A percentile compares a stretch with the other conserved stretches of the same genome.
These are phyloP conservation scores for Nebria salina DNA, from an alignment of 2,888 invertebrate genomes.

Conservation along the genomic window DNA sequence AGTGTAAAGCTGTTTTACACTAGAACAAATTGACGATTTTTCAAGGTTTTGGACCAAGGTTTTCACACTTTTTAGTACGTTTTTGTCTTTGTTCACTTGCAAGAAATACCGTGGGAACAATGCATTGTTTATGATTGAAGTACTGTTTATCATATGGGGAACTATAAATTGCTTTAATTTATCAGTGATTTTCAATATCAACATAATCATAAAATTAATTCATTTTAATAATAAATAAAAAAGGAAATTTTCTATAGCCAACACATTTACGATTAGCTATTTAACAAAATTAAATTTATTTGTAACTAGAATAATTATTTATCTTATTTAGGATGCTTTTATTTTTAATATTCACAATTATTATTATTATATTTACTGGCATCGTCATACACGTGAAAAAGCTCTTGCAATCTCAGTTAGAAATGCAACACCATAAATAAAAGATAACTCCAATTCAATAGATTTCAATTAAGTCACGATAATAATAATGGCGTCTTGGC, in stretches of 20 bases:
- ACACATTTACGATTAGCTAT: too few species aligned
- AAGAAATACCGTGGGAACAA: neutral
- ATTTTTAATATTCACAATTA: too few species aligned
- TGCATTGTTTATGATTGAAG: neutral
- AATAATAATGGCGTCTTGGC: slow-evolving; percentile 8
- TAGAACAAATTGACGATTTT: slow-evolving; percentile 21
- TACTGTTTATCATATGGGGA: neutral
- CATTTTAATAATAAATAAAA: too few species aligned
- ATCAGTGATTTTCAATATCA: too few species aligned
- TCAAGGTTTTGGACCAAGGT: slow-evolving; percentile 42
- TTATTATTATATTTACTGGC: too few species aligned
- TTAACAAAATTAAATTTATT: too few species aligned
- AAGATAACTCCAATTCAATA: neutral
- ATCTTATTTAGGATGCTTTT: too few species aligned
- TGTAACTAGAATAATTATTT: too few species aligned
- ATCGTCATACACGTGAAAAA: neutral
- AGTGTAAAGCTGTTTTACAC: slow-evolving; percentile 30
- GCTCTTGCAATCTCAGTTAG: too few species aligned
- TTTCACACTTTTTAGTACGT: neutral
- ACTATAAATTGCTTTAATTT: too few species aligned
- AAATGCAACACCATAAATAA: neutral
- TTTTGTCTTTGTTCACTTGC: slow-evolving; percentile 7
- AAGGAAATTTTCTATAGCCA: too few species aligned
- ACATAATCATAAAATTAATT: too few species aligned
- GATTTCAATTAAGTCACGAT: slow-evolving; percentile 7